Conservation (phyloP, 2,113 vertebrate genomes). For the Odobenus rosmarus region DNA sequence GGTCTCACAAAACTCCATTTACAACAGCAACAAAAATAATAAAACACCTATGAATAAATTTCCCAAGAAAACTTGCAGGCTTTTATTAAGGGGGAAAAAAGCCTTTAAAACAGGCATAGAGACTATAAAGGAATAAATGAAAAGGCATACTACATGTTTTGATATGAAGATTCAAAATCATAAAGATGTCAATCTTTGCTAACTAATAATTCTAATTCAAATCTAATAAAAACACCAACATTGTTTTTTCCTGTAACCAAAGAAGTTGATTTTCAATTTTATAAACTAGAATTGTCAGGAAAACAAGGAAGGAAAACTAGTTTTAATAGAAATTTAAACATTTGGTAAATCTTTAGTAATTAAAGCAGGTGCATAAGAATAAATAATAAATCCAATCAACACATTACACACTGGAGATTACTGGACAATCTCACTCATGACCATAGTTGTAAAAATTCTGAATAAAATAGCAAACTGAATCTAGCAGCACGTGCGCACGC, state of each 20-base stretch:
- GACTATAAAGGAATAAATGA: not conserved
- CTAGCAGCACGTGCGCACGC: not conserved
- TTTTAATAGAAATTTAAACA: constrained; percentile 49
- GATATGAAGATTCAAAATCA: constrained; percentile 6
- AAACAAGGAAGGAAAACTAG: not conserved
- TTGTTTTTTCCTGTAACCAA: not conserved
- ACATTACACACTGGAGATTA: not conserved
- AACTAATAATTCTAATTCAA: constrained; percentile 17
- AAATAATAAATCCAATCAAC: not conserved
- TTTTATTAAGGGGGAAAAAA: not conserved
- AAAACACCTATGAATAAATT: constrained; percentile 46
- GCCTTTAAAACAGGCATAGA: not conserved
- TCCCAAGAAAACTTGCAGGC: constrained; percentile 31
- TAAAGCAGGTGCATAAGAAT: not conserved
- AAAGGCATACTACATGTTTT: not conserved
- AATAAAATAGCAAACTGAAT: constrained; percentile 12
- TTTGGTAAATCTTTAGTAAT: not conserved
- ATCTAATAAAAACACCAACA: constrained; percentile 35
- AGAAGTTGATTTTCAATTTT: constrained; percentile 20
- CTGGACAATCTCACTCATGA: not conserved
- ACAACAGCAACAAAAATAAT: constrained; percentile 48
- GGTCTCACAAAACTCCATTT: constrained; percentile 35
- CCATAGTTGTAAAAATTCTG: not conserved
- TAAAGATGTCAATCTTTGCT: not conserved
- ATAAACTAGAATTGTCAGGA: not conserved